These are phyloP conservation scores for Microctonus brassicae DNA, from an alignment of 2,888 invertebrate genomes.

Conservation along the genomic window DNA sequence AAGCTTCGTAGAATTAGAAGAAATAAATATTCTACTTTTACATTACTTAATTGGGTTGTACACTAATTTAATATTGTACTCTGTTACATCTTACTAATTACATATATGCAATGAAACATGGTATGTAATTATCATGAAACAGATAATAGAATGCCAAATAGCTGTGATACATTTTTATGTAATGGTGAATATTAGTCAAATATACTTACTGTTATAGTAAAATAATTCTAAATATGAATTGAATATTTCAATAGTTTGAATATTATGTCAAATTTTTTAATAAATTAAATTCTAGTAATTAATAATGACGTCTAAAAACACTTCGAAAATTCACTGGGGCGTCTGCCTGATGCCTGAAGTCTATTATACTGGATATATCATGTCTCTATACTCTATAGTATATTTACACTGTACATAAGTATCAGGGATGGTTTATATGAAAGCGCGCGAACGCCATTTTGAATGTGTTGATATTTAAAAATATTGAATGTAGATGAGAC, in stretches of 20 bases:
- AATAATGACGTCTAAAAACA: neutral
- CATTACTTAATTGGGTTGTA: too few relatives aligned
- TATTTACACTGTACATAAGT: too few relatives aligned
- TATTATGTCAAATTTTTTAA: neutral
- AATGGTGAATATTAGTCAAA: constrained; percentile 1
- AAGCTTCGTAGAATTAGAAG: neutral
- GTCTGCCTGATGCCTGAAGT: constrained; percentile 51
- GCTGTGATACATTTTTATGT: constrained; percentile 38
- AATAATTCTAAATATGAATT: neutral
- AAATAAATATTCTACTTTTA: too few relatives aligned
- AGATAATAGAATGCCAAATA: constrained; percentile 43
- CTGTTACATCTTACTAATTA: too few relatives aligned
- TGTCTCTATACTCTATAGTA: too few relatives aligned
- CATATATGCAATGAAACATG: too few relatives aligned
- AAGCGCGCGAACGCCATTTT: constrained; percentile 32
- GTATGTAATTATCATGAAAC: neutral
- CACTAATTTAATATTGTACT: too few relatives aligned
- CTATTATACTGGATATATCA: too few relatives aligned
- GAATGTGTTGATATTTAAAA: too few relatives aligned
- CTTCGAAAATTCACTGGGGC: constrained; percentile 40
- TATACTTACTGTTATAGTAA: constrained; percentile 17
- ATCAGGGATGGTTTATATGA: neutral
- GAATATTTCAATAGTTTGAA: too few relatives aligned
- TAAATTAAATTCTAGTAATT: neutral
- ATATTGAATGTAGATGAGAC: too few relatives aligned